Conservation (phyloP, 2,797 vertebrate species). For the Myotis planiceps region DNA sequence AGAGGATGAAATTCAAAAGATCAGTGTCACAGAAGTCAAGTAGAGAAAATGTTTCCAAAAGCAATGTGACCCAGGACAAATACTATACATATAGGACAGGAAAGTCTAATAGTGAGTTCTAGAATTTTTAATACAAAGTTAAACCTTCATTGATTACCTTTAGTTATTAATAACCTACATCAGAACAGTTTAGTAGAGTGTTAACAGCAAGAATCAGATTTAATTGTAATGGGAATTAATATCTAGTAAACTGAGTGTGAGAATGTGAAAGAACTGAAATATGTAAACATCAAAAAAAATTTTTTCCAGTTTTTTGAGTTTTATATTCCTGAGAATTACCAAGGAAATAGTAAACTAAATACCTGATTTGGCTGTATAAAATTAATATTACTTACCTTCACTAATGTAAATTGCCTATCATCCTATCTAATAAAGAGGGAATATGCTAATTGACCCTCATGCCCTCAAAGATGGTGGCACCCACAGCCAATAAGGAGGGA, state of each 20-base stretch:
- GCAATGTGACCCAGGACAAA: background rate
- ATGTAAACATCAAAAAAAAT: background rate
- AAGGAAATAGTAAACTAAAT: background rate
- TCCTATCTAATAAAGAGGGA: too few relatives aligned
- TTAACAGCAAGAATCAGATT: background rate
- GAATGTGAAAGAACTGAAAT: background rate
- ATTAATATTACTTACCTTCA: background rate
- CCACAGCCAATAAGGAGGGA: too few relatives aligned
- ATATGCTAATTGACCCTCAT: too few relatives aligned
- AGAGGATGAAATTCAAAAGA: background rate
- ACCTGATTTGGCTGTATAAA: background rate
- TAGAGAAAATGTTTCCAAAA: background rate
- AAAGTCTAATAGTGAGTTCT: background rate
- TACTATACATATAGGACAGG: background rate
- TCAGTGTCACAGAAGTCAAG: background rate
- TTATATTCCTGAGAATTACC: background rate
- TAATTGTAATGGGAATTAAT: background rate
- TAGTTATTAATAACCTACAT: background rate
- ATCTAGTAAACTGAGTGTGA: background rate
- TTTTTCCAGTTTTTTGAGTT: background rate
- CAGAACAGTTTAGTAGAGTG: background rate
- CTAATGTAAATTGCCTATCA: background rate
- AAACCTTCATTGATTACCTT: background rate
- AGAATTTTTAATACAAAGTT: background rate
- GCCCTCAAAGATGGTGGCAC: too few relatives aligned